Evolutionary conservation across 2,113 vertebrate species (phyloP).

Genomic region (Coptodon bakossiorum): DNA sequence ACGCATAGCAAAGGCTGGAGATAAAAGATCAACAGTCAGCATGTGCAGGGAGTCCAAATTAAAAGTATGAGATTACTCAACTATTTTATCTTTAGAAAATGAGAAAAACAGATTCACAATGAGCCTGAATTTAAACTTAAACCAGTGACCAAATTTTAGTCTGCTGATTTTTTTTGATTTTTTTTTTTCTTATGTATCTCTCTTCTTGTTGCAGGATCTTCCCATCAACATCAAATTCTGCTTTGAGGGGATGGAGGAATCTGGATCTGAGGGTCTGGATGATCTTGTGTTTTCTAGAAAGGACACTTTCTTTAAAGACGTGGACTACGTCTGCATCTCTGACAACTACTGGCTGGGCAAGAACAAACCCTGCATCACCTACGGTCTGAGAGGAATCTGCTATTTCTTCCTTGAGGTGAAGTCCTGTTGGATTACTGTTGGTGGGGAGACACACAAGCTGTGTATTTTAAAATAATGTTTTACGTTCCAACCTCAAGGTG

Average conservation of each 20-base stretch:
- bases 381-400: constrained; percentile 90
- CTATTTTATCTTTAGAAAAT: no score
- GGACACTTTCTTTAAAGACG: constrained; percentile 86
- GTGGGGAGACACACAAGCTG: background rate
- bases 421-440: background rate
- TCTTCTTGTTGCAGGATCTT: constrained; percentile 72
- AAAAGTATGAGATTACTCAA: no score
- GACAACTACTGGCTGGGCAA: constrained; percentile 98
- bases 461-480: accelerated
- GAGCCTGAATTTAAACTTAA: no score
- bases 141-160: no score
- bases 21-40: no score
- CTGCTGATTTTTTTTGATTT: no score
- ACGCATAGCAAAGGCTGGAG: no score
- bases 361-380: constrained; percentile 93
- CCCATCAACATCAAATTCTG: constrained; percentile 96
- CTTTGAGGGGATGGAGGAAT: constrained; percentile 98
- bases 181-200: background rate
- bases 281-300: constrained; percentile 82
- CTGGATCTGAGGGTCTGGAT: constrained; percentile 90
- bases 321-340: constrained; percentile 94
- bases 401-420: constrained; percentile 87
- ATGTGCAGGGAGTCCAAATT: no score
- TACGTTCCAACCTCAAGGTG: constrained; percentile 61
- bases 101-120: no score